phyloP scores from a whole-genome alignment of 2,888 invertebrate species.

The Euproctis similis region DNA sequence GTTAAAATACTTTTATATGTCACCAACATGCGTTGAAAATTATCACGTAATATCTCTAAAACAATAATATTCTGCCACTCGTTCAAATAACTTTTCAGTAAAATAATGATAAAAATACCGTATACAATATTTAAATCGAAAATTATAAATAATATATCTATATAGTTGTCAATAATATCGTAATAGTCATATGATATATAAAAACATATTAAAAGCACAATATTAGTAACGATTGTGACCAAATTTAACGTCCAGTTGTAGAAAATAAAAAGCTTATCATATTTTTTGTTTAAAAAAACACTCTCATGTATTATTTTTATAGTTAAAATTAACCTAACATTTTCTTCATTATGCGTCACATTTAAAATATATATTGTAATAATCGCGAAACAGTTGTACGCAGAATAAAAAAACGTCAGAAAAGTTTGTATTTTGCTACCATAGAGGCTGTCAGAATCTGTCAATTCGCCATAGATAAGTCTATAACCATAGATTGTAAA shows the following conservation, averaged over 20 bases:
- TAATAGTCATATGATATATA: neutral
- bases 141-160: conserved; percentile 1
- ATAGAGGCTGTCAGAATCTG: neutral
- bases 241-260: conserved; percentile 4
- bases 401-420: neutral
- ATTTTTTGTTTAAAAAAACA: neutral
- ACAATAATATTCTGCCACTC: conserved; percentile 4
- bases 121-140: conserved; percentile 7
- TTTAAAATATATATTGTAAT: neutral
- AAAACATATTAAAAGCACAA: neutral
- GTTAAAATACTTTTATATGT: conserved; percentile 2
- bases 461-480: neutral
- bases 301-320: conserved; percentile 1
- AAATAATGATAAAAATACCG: conserved; percentile 3
- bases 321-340: conserved; percentile 1
- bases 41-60: too few relatives aligned
- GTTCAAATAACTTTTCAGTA: conserved; percentile 5
- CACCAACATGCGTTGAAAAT: too few relatives aligned
- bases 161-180: neutral
- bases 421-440: neutral
- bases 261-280: neutral
- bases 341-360: conserved; percentile 1
- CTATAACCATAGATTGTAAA: neutral
- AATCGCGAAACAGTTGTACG: neutral
- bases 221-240: neutral